phyloP scores from a whole-genome alignment of 2,113 vertebrate species.

The Deroptyus accipitrinus region DNA sequence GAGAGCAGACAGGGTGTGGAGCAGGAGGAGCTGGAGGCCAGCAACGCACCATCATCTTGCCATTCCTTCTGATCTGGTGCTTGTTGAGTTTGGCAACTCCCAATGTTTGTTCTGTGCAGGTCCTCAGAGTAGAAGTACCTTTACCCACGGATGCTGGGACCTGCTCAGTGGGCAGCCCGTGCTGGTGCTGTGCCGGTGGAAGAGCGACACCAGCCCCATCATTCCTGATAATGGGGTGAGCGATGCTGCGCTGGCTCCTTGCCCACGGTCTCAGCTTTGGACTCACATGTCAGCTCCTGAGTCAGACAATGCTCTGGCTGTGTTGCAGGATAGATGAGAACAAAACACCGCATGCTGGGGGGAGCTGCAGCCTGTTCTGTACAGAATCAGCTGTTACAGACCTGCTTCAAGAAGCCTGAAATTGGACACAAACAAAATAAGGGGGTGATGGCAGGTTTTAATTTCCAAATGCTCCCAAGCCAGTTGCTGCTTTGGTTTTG shows the following conservation, averaged over 20 bases:
- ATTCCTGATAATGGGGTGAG: neutral
- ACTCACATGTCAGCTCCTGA: neutral
- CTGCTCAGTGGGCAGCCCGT: fast-evolving
- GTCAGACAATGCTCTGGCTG: neutral
- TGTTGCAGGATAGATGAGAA: neutral
- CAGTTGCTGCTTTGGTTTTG: neutral
- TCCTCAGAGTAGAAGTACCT: neutral
- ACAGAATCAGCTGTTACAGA: neutral
- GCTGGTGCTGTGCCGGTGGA: neutral
- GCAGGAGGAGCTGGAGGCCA: neutral
- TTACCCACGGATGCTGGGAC: neutral
- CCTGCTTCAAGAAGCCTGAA: constrained; percentile 26
- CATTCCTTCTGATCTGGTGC: neutral
- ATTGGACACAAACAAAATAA: neutral
- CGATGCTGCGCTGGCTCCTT: fast-evolving
- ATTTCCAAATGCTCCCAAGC: neutral
- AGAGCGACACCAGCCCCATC: neutral
- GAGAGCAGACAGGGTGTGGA: neutral
- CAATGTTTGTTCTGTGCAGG: fast-evolving
- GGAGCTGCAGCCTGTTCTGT: neutral
- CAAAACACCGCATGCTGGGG: neutral
- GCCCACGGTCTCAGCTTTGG: neutral
- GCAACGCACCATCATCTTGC: fast-evolving
- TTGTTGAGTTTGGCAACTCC: neutral
- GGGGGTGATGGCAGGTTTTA: neutral